These are phyloP conservation scores for Opisthograptis luteolata DNA, from an alignment of 2,888 invertebrate genomes.

Conservation along the genomic window DNA sequence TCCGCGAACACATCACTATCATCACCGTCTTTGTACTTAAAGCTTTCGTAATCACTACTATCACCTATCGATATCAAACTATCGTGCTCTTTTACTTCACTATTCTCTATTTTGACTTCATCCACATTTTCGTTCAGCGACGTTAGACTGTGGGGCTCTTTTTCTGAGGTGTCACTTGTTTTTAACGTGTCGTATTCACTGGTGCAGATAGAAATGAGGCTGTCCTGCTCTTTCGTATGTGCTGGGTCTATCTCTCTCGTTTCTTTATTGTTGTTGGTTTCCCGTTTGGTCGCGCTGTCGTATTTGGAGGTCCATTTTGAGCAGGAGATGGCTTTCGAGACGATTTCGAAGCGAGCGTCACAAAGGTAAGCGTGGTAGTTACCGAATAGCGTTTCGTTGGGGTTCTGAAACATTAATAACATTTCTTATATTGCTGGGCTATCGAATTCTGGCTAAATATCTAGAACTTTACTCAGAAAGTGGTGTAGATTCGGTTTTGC, in stretches of 20 bases:
- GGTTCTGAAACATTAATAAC: conserved; percentile 63
- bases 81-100: conserved; percentile 72
- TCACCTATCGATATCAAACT: conserved; percentile 85
- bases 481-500: too few species aligned
- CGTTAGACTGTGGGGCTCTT: conserved; percentile 67
- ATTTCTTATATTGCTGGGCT: too few species aligned
- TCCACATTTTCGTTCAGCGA: conserved; percentile 59
- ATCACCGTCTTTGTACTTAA: conserved; percentile 85
- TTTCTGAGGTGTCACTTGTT: conserved; percentile 54
- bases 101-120: conserved; percentile 32
- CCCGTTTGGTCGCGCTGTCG: conserved; percentile 83
- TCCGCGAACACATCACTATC: conserved; percentile 69
- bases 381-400: conserved; percentile 88
- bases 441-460: too few species aligned
- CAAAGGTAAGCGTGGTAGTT: conserved; percentile 94
- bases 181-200: conserved; percentile 72
- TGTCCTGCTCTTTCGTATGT: conserved; percentile 67
- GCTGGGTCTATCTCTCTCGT: conserved; percentile 58
- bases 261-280: conserved; percentile 70
- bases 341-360: conserved; percentile 92
- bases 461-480: too few species aligned
- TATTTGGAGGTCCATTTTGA: conserved; percentile 91
- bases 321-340: conserved; percentile 90
- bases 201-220: conserved; percentile 71
- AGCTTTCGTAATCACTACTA: conserved; percentile 88